phyloP scores from a whole-genome alignment of 2,113 vertebrate genomes.

The Phyllostomus hastatus region DNA sequence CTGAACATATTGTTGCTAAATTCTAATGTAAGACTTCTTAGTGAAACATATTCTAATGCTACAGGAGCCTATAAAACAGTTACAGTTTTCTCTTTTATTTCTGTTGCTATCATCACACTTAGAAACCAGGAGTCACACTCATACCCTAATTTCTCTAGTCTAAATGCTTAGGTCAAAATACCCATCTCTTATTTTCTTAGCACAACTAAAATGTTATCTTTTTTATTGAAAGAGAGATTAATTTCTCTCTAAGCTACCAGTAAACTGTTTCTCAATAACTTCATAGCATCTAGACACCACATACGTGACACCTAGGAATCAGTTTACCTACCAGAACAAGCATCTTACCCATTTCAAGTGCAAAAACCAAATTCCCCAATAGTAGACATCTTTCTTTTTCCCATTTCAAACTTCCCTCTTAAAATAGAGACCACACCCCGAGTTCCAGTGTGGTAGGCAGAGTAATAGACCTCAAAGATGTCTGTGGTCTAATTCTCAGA shows the following conservation, averaged over 20 bases:
- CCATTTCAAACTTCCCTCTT: neutral
- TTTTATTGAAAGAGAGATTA: neutral
- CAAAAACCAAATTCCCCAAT: neutral
- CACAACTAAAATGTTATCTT: conserved; percentile 24
- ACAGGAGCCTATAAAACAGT: neutral
- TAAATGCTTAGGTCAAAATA: conserved; percentile 13
- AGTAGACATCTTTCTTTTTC: neutral
- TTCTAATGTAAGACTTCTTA: neutral
- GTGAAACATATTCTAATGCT: neutral
- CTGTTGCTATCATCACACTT: neutral
- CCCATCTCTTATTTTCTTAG: neutral
- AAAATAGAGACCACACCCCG: neutral
- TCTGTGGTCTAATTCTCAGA: neutral
- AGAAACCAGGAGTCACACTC: neutral
- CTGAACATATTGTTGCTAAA: neutral
- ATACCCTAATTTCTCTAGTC: neutral
- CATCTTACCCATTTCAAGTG: neutral
- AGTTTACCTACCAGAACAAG: neutral
- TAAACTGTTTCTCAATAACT: conserved; percentile 9
- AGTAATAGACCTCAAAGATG: neutral
- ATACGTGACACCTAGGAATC: neutral
- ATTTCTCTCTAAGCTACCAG: neutral
- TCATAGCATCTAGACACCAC: neutral
- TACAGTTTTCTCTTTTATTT: neutral
- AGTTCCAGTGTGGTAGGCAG: neutral